Evolutionary conservation across 1,140 invertebrate species (phyloP).

Genomic region (Cydia fagiglandana): DNA sequence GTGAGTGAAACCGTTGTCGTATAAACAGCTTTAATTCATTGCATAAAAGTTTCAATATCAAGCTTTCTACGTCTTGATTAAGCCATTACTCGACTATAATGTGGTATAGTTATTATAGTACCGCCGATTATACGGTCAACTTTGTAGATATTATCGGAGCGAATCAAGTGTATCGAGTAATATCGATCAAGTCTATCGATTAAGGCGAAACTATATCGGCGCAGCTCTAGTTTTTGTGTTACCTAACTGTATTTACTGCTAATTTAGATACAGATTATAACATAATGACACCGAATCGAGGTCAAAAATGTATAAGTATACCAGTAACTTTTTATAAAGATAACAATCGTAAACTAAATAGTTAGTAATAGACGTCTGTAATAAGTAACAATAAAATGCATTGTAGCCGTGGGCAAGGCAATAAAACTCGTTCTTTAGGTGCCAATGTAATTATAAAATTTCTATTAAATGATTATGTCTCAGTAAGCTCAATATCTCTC

Average conservation of each 20-base stretch:
- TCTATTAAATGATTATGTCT: neutral
- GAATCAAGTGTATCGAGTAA: slow-evolving; percentile 58
- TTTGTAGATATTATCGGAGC: slow-evolving; percentile 53
- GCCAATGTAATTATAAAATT: neutral
- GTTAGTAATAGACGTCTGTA: neutral
- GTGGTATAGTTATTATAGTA: slow-evolving; percentile 57
- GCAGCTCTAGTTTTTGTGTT: slow-evolving; percentile 41
- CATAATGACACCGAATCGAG: neutral
- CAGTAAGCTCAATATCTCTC: neutral
- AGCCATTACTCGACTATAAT: slow-evolving; percentile 62
- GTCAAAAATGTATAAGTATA: neutral
- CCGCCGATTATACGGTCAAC: slow-evolving; percentile 49
- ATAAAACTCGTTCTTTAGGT: neutral
- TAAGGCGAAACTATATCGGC: slow-evolving; percentile 62
- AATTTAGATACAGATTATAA: slow-evolving; percentile 15
- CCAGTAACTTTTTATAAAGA: slow-evolving; percentile 33
- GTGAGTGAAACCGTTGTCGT: too few species aligned
- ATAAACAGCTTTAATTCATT: slow-evolving; percentile 60
- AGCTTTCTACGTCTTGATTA: slow-evolving; percentile 71
- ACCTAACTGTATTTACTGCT: slow-evolving; percentile 31
- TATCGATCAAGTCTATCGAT: slow-evolving; percentile 64
- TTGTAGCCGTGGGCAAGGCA: neutral
- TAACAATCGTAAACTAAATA: slow-evolving; percentile 52
- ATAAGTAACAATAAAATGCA: neutral
- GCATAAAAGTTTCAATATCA: slow-evolving; percentile 60